Evolutionary conservation across 2,888 invertebrate species (phyloP), one percentile per base, ranked within the genome.

Genomic region (Epirrhoe alternata): DNA sequence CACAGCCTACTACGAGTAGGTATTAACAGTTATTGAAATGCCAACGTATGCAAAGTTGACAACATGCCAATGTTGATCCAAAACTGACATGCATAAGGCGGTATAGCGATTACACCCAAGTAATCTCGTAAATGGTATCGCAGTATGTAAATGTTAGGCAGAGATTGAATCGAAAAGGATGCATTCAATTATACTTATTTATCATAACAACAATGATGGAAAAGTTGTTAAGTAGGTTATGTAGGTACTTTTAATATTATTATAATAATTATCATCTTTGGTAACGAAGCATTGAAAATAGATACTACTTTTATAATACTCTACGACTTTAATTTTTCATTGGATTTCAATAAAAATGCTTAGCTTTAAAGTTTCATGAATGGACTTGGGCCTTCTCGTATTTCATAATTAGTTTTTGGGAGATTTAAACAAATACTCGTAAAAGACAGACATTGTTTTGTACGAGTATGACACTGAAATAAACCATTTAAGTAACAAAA

Each of bases 31-130:
- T 54, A 5, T 24, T 4, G 14, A 16, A 14, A 38, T 45, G 24
- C 54, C 49, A 55, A 55, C 53, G 66, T 61, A 57, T 61, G 61
- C 53, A 61, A 58, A 66, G 17, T 45, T 45, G 24, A 49, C 52
- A 47, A 17, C 56, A 52, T 61, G 31, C 54, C 50, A 58, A 66
- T 38, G 12, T 42, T 55, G 33, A 38, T 60, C 35, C 51, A 31
- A 38, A 45, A 51, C 17, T 45, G 50, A 66, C 66, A 66, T 55
- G 59, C 42, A 53, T 5, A 54, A 42, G 61, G 56, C 59, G 56
- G 67, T 16, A 51, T 55, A 60, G 35, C 38, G 24, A 50, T 17
- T 16, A 45, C 5, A 45, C 17, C 33, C 30, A n/a, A n/a, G 5
- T 52, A 47, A 38, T n/a, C n/a, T n/a, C n/a, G n/a, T 45, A 53